Evolutionary conservation across 2,888 invertebrate species (phyloP), one percentile per base, ranked within the genome.

Genomic region (Slavum lentiscoides): DNA sequence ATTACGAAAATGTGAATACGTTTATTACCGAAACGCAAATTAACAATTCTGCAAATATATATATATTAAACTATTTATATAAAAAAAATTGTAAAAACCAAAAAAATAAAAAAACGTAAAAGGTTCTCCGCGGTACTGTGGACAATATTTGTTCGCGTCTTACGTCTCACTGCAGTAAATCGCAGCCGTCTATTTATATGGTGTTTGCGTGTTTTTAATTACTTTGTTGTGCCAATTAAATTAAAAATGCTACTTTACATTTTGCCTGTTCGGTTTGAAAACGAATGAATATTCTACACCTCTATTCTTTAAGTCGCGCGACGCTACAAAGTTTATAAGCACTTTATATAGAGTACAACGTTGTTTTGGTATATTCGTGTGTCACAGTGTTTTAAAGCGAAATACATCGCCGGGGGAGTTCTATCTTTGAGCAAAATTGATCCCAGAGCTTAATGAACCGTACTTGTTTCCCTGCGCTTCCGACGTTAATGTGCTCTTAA

Each of bases 371-470:
- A 58, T 39, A 72, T 80, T 39, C 80, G 62, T 53, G 70, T 80
- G 70, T 80, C 80, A 58, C 64, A 11, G 43, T 58, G 64, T 58
- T 80, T 55, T 70, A 77, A 77, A 69, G 69, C 80, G 39, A 72
- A 70, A 72, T 66, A 72, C 64, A 64, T 80, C 72, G 80, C 55
- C 80, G 15, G 39, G 80, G 80, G 80, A 80, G 80, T 58, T 70
- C 70, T 64, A 64, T 80, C 70, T 72, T 80, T 69, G 70, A 72
- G 55, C 70, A 72, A 80, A 80, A 80, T 80, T 80, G 80, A 80
- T 80, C 72, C 80, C 80, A 64, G 64, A 64, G 58, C 80, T 80
- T 80, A 80, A 80, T 80, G 80, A 80, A 80, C 80, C 80, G n/a
- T 80, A 80, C 72, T 80, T 80, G 80, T 80, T 72, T 62, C 64